Percentiles rank a stretch among this genome's conserved stretches.
Evolutionary conservation across 2,797 vertebrate species (phyloP).

Genomic region (Coluber constrictor): DNA sequence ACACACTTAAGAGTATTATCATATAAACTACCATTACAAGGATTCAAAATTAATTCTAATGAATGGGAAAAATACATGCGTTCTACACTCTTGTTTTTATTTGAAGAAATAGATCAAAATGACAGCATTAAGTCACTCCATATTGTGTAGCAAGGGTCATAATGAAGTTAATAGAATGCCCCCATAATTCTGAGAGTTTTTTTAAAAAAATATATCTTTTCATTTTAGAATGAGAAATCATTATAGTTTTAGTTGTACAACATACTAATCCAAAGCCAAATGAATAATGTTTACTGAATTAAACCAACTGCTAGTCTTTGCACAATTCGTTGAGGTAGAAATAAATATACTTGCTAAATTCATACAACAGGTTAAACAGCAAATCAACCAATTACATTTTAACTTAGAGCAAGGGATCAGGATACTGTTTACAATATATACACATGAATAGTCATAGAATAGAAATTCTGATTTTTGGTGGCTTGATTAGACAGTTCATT

Average conservation of each 20-base stretch:
- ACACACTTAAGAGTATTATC: background rate
- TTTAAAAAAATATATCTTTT: background rate
- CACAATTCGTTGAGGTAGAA: background rate
- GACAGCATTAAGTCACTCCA: slow-evolving; percentile 1
- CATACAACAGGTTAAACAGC: background rate
- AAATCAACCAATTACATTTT: background rate
- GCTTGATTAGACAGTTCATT: background rate
- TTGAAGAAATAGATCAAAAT: slow-evolving; percentile 5
- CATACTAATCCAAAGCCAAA: background rate
- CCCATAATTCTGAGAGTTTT: background rate
- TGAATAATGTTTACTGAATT: background rate
- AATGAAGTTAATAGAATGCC: fast-evolving
- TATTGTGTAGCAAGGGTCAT: background rate
- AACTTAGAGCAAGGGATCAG: background rate
- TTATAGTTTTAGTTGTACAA: background rate
- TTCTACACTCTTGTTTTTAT: slow-evolving; percentile 18
- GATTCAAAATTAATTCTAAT: background rate
- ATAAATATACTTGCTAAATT: background rate
- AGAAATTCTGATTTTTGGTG: background rate
- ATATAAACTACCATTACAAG: background rate
- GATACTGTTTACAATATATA: background rate
- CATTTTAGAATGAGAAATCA: background rate
- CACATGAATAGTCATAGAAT: background rate
- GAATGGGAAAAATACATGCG: slow-evolving; percentile 3
- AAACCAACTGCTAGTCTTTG: background rate